Conservation (phyloP, 1,140 invertebrate genomes). For the Rhynchophorus ferrugineus region DNA sequence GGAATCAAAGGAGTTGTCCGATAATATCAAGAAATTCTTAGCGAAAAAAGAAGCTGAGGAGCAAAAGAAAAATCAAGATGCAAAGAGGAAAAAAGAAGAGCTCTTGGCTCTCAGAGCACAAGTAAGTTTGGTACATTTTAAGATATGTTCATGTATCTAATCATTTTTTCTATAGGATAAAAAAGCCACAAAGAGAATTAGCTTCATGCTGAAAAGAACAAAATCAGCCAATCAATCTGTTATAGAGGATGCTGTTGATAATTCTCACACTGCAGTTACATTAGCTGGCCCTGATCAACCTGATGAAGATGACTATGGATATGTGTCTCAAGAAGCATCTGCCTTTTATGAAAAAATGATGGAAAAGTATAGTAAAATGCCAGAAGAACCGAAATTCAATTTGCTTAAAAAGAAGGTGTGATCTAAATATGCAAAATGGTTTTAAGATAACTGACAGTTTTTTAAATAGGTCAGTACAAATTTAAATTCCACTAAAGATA, state of each 20-base stretch:
- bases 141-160: background rate
- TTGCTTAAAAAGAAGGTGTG: conserved; percentile 35
- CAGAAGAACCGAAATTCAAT: conserved; percentile 55
- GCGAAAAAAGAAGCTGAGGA: conserved; percentile 75
- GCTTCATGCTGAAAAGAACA: conserved; percentile 65
- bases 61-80: conserved; percentile 53
- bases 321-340: conserved; percentile 73
- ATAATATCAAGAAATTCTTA: conserved; percentile 75
- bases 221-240: conserved; percentile 85
- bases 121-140: conserved; percentile 37
- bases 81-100: conserved; percentile 54
- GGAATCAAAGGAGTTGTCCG: conserved; percentile 57
- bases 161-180: conserved; percentile 40
- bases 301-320: conserved; percentile 86
- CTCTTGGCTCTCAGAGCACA: conserved; percentile 67
- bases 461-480: conserved; percentile 39
- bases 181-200: conserved; percentile 50
- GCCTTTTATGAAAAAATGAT: conserved; percentile 77
- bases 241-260: conserved; percentile 71
- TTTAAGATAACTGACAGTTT: too few relatives aligned
- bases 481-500: conserved; percentile 56
- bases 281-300: conserved; percentile 65
- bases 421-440: conserved; percentile 26
- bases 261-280: conserved; percentile 67
- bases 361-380: conserved; percentile 68